Evolutionary conservation across 2,113 vertebrate species (phyloP).

Genomic region (Tretioscincus oriximinensis): DNA sequence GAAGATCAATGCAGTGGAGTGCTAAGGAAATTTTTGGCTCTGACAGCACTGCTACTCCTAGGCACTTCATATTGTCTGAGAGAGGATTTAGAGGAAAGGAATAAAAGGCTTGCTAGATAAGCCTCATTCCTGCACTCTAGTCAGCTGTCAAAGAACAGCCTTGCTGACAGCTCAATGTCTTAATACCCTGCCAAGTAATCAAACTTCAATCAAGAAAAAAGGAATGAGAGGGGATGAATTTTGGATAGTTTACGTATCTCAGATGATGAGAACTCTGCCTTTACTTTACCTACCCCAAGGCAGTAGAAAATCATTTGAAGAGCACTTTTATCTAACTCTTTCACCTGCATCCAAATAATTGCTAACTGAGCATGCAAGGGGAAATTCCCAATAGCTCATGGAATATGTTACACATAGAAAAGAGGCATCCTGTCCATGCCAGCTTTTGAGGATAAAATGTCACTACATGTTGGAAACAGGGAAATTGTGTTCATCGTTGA

Average conservation of each 20-base stretch:
- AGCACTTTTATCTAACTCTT: conserved; percentile 34
- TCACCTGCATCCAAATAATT: conserved; percentile 27
- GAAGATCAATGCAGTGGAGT: conserved; percentile 46
- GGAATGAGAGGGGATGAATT: conserved; percentile 37
- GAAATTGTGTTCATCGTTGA: not conserved
- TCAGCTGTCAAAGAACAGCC: conserved; percentile 63
- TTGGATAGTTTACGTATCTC: conserved; percentile 50
- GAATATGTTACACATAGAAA: not conserved
- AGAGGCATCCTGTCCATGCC: not conserved
- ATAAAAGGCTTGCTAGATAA: conserved; percentile 68
- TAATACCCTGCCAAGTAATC: conserved; percentile 57
- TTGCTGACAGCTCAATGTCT: conserved; percentile 59
- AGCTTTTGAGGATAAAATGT: conserved; percentile 4
- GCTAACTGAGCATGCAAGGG: not conserved
- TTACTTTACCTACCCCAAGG: conserved; percentile 30
- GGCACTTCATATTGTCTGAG: conserved; percentile 52
- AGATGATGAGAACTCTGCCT: conserved; percentile 43
- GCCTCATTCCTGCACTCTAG: conserved; percentile 57
- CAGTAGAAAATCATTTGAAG: conserved; percentile 42
- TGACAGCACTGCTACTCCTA: conserved; percentile 63
- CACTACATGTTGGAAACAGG: conserved; percentile 8
- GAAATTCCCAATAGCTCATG: not conserved
- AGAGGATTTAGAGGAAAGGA: conserved; percentile 58
- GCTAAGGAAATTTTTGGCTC: conserved; percentile 63
- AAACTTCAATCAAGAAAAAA: conserved; percentile 54